Evolutionary conservation across 2,113 vertebrate genomes (phyloP), one percentile per base, ranked within the genome.

Genomic region (Craseonycteris thonglongyai): DNA sequence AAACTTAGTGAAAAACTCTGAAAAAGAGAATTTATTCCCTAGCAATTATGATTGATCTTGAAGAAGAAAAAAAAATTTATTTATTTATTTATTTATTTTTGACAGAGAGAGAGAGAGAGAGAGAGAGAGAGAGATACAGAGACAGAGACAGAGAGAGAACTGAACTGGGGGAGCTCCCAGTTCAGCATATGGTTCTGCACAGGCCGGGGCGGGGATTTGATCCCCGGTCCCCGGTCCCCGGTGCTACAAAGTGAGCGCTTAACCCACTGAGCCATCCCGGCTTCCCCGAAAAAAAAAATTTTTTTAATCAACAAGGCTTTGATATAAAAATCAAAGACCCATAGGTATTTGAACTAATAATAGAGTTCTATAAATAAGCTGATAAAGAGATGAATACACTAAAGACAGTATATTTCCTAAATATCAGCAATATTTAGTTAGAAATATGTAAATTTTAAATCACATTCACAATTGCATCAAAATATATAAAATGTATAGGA

Each of bases 241-340:
- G n/a, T n/a, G n/a, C n/a, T n/a, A n/a, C n/a, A n/a, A n/a, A n/a
- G n/a, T n/a, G n/a, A n/a, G n/a, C n/a, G n/a, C n/a, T n/a, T n/a
- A n/a, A n/a, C n/a, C n/a, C n/a, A n/a, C n/a, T n/a, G n/a, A n/a
- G n/a, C n/a, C n/a, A n/a, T n/a, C n/a, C n/a, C n/a, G n/a, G n/a
- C n/a, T n/a, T n/a, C n/a, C n/a, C n/a, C n/a, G 19, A 84, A 0
- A 24, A 74, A 49, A 2, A 85, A 80, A 33, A 45, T 28, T 19
- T 88, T 88, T 80, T 76, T 54, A 82, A 79, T 66, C 35, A 68
- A 71, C 2, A 65, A 72, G 18, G 7, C 21, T 91, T 93, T 87
- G 33, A 86, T 74, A 91, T 58, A 90, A 92, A 92, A 92, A 75
- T 76, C 51, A 92, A 92, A 30, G 24, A 90, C 19, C 61, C 33